Conservation (phyloP, 2,888 invertebrate species). For the Rutpela maculata region DNA sequence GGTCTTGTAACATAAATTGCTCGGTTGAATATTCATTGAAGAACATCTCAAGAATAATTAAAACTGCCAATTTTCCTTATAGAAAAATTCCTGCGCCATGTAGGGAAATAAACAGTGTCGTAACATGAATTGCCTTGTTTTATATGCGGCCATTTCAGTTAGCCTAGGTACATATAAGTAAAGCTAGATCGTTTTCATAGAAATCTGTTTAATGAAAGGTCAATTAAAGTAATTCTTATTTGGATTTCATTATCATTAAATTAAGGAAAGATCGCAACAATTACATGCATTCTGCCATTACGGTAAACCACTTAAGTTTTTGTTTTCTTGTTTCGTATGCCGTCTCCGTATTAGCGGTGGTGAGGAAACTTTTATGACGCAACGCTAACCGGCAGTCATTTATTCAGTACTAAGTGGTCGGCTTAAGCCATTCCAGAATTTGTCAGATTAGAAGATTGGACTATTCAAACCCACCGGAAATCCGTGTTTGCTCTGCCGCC, state of each 20-base stretch:
- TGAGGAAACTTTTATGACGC: slow-evolving; percentile 43
- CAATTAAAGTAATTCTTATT: slow-evolving; percentile 57
- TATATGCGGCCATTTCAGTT: slow-evolving; percentile 29
- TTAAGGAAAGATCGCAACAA: slow-evolving; percentile 57
- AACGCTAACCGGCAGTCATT: slow-evolving; percentile 20
- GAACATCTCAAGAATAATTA: slow-evolving; percentile 38
- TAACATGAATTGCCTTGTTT: slow-evolving; percentile 54
- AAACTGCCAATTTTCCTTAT: slow-evolving; percentile 45
- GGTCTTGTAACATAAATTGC: slow-evolving; percentile 27
- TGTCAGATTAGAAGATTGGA: slow-evolving; percentile 1
- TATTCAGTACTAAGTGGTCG: background rate
- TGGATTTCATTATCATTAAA: slow-evolving; percentile 59
- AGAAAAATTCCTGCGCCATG: slow-evolving; percentile 49
- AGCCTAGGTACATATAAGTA: slow-evolving; percentile 39
- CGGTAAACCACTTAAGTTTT: slow-evolving; percentile 37
- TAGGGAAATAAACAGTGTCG: slow-evolving; percentile 47
- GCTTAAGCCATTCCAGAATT: background rate
- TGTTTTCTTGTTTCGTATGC: slow-evolving; percentile 29
- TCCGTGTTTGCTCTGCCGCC: background rate
- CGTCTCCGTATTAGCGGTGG: slow-evolving; percentile 21
- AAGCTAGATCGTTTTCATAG: slow-evolving; percentile 42
- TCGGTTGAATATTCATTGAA: slow-evolving; percentile 41
- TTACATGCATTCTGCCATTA: slow-evolving; percentile 45
- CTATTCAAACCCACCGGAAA: background rate
- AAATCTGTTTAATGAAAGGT: slow-evolving; percentile 43